Base-by-base conservation (phyloP, 2,797 vertebrate genomes). In the Melanotaenia maccullochi region DNA sequence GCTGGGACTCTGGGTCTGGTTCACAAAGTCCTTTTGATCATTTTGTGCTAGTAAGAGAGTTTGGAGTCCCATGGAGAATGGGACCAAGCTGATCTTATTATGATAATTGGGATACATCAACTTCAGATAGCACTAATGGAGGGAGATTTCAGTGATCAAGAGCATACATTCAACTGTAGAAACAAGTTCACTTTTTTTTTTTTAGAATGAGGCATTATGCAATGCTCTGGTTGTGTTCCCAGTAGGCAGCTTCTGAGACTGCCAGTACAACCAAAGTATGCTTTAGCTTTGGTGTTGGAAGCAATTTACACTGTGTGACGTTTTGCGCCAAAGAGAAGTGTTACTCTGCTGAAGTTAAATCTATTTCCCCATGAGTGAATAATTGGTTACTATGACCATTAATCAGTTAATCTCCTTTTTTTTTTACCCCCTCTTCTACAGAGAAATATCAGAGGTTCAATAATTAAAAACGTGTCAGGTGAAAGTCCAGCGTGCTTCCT, bases 381-480 rank as follows among this genome's bases (percentile, higher is more conserved):
- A 91, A 93, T 93, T 89, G 90, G 93, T 94, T 84, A 93, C 91
- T 76, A 68, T 85, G 81, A 85, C 85, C 89, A 88, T 93, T 95
- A 95, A 95, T 95, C 93, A 93, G 94, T 93, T 94, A 91, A 95
- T 94, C 93, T 94, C 71, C 84, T 85, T 85, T 91, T 71, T 49
- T 71, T 20, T 90, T 90, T 79, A 69, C 81, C 76, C 84, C 83
- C 89, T 91, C 78, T 81, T 84, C 78, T 70, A 78, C 88, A 28
- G 83, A 90, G 90, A 90, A 94, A 93, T 91, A 93, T 93, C 87
- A 90, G 78, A 91, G 92, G 93, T 94, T 92, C 85, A 91, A 94
- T 95, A 94, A 95, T 95, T 95, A 95, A 95, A 95, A 95, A 93
- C 92, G 91, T 94, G 94, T 95, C 94, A 94, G 94, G 95, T 95